A percentile compares a stretch with the other conserved stretches of the same genome.
Evolutionary conservation across 2,113 vertebrate genomes (phyloP).

Genomic region (Python bivittatus): DNA sequence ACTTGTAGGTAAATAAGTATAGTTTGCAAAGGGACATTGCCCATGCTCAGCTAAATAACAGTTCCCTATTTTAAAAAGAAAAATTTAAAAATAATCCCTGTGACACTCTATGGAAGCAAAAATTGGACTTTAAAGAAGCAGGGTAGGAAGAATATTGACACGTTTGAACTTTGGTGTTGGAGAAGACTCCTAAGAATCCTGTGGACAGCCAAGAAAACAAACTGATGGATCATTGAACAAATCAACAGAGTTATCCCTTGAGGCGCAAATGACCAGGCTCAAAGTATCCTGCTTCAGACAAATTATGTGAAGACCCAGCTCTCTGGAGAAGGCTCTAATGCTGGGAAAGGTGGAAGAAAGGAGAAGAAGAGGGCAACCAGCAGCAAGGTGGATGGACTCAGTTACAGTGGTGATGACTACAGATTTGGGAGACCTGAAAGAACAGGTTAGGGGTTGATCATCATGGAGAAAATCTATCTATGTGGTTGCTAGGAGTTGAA

Average conservation of each 20-base stretch:
- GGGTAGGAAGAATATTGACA: not conserved
- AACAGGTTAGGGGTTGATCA: no score
- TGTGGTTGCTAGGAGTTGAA: no score
- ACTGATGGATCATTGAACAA: not conserved
- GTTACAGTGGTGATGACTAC: no score
- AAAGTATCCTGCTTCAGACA: no score
- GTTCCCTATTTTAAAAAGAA: not conserved
- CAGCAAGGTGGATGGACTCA: no score
- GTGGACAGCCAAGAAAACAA: not conserved
- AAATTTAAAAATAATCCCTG: not conserved
- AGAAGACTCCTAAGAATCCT: not conserved
- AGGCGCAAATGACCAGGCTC: not conserved
- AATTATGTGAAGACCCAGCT: no score
- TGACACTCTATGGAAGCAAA: not conserved
- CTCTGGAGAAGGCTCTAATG: no score
- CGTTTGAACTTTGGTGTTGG: not conserved
- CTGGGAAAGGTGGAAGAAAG: no score
- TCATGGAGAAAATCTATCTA: no score
- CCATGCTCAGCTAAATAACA: not conserved
- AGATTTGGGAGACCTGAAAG: no score
- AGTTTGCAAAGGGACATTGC: not conserved
- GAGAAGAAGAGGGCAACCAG: no score
- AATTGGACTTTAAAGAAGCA: not conserved
- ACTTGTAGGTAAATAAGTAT: not conserved
- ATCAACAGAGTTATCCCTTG: not conserved